These are phyloP conservation scores for Epistrophella euchroma DNA, from an alignment of 2,888 invertebrate genomes.

Conservation along the genomic window DNA sequence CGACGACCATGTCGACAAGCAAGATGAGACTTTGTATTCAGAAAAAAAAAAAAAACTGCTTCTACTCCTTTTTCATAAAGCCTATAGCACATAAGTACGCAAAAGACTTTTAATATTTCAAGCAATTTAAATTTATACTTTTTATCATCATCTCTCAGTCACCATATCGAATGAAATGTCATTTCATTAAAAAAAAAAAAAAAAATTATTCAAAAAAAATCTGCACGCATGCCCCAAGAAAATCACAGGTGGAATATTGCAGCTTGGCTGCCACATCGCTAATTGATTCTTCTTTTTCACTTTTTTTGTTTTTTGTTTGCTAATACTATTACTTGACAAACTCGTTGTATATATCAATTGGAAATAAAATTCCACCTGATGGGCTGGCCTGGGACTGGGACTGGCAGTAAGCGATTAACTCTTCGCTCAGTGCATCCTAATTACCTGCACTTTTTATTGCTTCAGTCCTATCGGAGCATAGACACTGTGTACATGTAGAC, in stretches of 20 bases:
- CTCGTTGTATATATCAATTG: conserved; percentile 39
- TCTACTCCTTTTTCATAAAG: background rate
- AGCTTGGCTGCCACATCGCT: conserved; percentile 30
- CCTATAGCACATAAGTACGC: too few relatives aligned
- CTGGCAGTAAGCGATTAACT: conserved; percentile 39
- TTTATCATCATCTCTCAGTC: conserved; percentile 30
- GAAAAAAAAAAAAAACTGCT: background rate
- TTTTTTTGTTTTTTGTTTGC: background rate
- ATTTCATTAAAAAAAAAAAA: conserved; percentile 22
- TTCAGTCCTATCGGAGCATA: background rate
- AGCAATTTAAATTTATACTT: conserved; percentile 34
- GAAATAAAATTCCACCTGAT: conserved; percentile 43
- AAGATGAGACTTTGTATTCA: background rate
- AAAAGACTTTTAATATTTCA: conserved; percentile 5
- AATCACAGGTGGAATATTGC: conserved; percentile 32
- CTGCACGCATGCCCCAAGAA: conserved; percentile 32
- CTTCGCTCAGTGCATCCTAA: conserved; percentile 52
- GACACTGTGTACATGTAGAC: background rate
- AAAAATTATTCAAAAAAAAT: background rate
- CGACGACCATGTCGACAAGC: background rate
- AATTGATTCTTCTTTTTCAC: conserved; percentile 30
- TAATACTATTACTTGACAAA: conserved; percentile 10
- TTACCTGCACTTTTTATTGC: conserved; percentile 53
- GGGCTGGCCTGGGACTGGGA: background rate
- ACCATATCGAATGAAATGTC: conserved; percentile 31